Percentiles rank a stretch among this genome's conserved stretches.
phyloP scores from a whole-genome alignment of 2,113 vertebrate genomes.

The Rattus norvegicus region GRCr8 NC_086023.1:126092001-126092500 shows the following conservation, averaged over 20 bases:
- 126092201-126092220: neutral
- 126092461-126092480: neutral
- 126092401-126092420: neutral
- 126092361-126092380: neutral
- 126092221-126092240: neutral
- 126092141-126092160: neutral
- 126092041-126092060: neutral
- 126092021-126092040: slow-evolving; percentile 1
- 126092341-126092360: neutral
- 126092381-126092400: neutral
- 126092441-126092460: neutral
- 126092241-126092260: neutral
- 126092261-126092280: neutral
- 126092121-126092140: neutral
- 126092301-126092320: neutral
- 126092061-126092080: neutral
- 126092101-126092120: neutral
- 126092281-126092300: neutral
- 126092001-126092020: neutral
- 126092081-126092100: neutral
- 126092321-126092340: neutral
- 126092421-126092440: neutral
- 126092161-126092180: neutral
- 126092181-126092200: neutral
- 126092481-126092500: neutral